Evolutionary conservation across 2,888 invertebrate species (phyloP), one percentile per base, ranked within the genome.

Genomic region (Alloplasta piceator): DNA sequence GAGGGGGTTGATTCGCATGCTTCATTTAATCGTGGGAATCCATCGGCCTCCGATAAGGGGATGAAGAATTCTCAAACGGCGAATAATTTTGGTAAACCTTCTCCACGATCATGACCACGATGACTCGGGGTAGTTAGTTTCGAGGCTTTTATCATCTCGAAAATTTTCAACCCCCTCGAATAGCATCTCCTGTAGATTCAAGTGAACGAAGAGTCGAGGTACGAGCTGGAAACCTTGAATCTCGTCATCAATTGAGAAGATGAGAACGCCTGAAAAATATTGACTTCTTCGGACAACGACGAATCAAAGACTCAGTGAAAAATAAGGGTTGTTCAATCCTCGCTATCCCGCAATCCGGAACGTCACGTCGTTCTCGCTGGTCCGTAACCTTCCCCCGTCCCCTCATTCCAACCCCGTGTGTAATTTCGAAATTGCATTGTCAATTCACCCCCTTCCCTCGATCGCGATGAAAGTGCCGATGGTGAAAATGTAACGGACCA

Each of bases 11-110:
- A 52, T 52, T 43, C 52, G 85, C 85, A 88, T 87, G 90, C 87
- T 89, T 91, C 91, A 91, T 91, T 91, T 89, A 90, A 91, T 89
- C 86, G 87, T 87, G 88, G 89, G 90, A 89, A 91, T 91, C 82
- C 82, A 78, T 72, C 68, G 81, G 83, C 80, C 75, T 84, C 79
- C 26, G 26, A 26, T 26, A 26, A 26, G 85, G 70, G 83, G 79
- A 86, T 84, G 85, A 85, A 86, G 74, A 78, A 78, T 81, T 73
- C 41, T 60, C 52, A 70, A 75, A 26, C 78, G 26, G 60, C 78
- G 87, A 85, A 88, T 88, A 86, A 87, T 87, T 87, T 86, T 83
- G 85, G 83, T 85, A 84, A 87, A 86, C 88, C 87, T 86, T 85
- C 82, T 73, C 84, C 79, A 73, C 75, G 82, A 74, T 81, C 74